Conservation (phyloP, 2,797 vertebrate genomes). For the Danio jaintianensis region DNA sequence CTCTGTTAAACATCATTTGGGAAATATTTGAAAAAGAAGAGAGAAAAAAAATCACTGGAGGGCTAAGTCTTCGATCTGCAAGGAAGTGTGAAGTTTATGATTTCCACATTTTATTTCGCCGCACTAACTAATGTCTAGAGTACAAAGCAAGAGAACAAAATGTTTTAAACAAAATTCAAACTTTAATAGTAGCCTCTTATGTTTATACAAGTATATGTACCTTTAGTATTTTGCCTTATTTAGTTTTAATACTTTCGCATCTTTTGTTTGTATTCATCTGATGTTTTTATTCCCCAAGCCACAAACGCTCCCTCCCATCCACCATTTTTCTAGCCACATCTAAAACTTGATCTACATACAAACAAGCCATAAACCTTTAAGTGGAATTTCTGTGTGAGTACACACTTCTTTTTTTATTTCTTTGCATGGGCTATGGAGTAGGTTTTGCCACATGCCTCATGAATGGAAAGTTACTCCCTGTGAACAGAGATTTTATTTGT, state of each 20-base stretch:
- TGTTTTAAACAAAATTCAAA: background rate
- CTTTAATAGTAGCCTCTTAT: background rate
- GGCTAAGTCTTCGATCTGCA: too few species aligned
- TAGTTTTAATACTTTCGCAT: background rate
- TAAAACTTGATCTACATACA: background rate
- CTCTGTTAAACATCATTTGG: too few species aligned
- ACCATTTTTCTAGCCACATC: slow-evolving; percentile 1
- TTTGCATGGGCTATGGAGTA: background rate
- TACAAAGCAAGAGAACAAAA: background rate
- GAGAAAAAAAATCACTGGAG: too few species aligned
- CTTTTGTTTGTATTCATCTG: background rate
- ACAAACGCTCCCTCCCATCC: slow-evolving; percentile 18
- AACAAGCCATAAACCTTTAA: slow-evolving; percentile 5
- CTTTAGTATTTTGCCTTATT: background rate
- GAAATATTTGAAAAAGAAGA: too few species aligned
- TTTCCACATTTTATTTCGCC: too few species aligned
- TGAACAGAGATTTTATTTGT: slow-evolving; percentile 18
- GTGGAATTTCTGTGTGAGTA: background rate
- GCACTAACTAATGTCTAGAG: background rate
- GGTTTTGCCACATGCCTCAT: slow-evolving; percentile 17
- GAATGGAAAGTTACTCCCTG: slow-evolving; percentile 8
- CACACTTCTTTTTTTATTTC: background rate
- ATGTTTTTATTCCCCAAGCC: background rate
- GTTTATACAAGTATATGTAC: background rate
- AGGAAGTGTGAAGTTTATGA: background rate